Conservation (phyloP, 2,888 invertebrate genomes). For the Acleris holmiana region DNA sequence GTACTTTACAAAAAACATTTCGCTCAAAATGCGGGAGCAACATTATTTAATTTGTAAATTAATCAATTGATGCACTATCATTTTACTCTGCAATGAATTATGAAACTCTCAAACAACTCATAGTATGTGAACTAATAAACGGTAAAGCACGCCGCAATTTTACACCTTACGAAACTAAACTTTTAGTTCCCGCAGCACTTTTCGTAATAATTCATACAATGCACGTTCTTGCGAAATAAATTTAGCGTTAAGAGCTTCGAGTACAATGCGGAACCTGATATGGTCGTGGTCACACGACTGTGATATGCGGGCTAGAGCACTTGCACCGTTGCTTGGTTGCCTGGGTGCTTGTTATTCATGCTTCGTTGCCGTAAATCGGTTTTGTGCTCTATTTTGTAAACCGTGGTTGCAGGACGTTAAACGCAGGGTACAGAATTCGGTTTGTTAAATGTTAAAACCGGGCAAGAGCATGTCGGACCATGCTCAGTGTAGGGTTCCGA, state of each 20-base stretch:
- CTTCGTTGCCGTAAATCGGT: neutral
- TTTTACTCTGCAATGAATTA: too few relatives aligned
- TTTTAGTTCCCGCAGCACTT: slow-evolving; percentile 15
- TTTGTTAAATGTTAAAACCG: too few relatives aligned
- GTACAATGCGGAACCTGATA: slow-evolving; percentile 7
- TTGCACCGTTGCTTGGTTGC: neutral
- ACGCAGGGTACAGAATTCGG: too few relatives aligned
- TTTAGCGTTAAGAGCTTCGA: slow-evolving; percentile 14
- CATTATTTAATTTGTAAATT: too few relatives aligned
- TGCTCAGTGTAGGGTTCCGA: too few relatives aligned
- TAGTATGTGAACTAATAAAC: neutral
- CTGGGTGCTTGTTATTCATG: neutral
- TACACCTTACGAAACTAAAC: slow-evolving; percentile 8
- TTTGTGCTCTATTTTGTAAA: neutral
- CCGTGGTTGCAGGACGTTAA: neutral
- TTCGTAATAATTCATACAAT: slow-evolving; percentile 17
- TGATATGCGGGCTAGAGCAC: neutral
- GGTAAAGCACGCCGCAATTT: neutral
- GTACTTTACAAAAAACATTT: too few relatives aligned
- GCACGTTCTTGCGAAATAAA: slow-evolving; percentile 10
- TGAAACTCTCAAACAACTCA: neutral
- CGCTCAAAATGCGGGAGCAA: too few relatives aligned
- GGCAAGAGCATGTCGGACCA: too few relatives aligned
- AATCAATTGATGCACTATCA: too few relatives aligned
- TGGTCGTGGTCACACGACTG: slow-evolving; percentile 5